Conservation (phyloP, 2,888 invertebrate genomes). For the Creontiades dilutus region DNA sequence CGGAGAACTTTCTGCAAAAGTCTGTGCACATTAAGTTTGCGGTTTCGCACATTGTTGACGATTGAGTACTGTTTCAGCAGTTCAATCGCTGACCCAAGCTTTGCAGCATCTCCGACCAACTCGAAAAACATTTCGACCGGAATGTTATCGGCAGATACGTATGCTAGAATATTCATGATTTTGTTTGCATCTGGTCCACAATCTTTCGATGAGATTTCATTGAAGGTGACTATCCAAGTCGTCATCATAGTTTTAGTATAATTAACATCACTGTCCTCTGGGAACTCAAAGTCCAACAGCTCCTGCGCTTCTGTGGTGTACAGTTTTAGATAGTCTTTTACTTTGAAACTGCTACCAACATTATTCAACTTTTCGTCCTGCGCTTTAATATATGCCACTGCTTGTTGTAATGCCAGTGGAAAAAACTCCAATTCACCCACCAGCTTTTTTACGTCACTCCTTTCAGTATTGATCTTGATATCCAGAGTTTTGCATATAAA, state of each 20-base stretch:
- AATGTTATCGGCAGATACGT: constrained; percentile 68
- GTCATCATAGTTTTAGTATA: constrained; percentile 61
- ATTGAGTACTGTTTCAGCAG: constrained; percentile 71
- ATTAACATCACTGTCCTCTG: constrained; percentile 48
- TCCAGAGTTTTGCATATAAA: constrained; percentile 29
- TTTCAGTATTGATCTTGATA: constrained; percentile 31
- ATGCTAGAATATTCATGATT: constrained; percentile 67
- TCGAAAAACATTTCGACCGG: constrained; percentile 54
- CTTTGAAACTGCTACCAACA: constrained; percentile 19
- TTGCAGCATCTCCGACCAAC: constrained; percentile 1
- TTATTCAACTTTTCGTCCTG: constrained; percentile 29
- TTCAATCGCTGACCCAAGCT: constrained; percentile 40
- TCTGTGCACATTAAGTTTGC: constrained; percentile 58
- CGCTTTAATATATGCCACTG: constrained; percentile 66
- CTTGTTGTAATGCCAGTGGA: constrained; percentile 72
- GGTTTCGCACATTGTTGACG: constrained; percentile 29
- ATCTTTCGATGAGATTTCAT: constrained; percentile 55
- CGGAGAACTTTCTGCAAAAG: constrained; percentile 66
- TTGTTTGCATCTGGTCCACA: constrained; percentile 52
- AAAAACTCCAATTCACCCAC: constrained; percentile 63
- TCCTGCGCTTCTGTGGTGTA: constrained; percentile 35
- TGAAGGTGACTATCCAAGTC: constrained; percentile 68
- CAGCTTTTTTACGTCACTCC: neutral
- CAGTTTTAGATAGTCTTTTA: constrained; percentile 61
- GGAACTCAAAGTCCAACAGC: constrained; percentile 56